Evolutionary conservation across 2,888 invertebrate genomes (phyloP).

Genomic region (Metellina segmentata): DNA sequence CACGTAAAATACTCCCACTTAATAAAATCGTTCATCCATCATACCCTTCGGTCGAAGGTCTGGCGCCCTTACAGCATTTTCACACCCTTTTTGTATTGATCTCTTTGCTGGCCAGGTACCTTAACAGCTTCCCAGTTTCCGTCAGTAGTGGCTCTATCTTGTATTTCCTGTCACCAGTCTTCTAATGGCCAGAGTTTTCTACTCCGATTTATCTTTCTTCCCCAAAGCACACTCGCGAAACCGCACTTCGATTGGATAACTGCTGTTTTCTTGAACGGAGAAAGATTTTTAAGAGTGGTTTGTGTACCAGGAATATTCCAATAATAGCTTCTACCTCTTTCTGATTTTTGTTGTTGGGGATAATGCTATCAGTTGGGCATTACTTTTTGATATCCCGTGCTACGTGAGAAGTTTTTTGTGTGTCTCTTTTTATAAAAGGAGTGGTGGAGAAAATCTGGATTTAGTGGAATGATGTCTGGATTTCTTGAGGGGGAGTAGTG

Average conservation of each 20-base stretch:
- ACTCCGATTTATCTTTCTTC: not conserved
- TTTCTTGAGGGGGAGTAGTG: not conserved
- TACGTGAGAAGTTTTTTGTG: conserved; percentile 39
- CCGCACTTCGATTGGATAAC: conserved; percentile 62
- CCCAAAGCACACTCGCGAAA: conserved; percentile 23
- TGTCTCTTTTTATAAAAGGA: not conserved
- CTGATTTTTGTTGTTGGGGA: not conserved
- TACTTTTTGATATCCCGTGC: conserved; percentile 15
- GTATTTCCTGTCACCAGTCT: conserved; percentile 54
- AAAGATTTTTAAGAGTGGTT: conserved; percentile 55
- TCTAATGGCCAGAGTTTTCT: conserved; percentile 53
- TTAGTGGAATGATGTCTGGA: not conserved
- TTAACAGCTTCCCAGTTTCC: conserved; percentile 30
- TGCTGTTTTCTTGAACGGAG: conserved; percentile 21
- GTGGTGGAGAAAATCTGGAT: not conserved
- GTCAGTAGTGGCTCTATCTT: conserved; percentile 10
- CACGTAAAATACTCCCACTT: conserved; percentile 72
- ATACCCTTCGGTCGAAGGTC: conserved; percentile 56
- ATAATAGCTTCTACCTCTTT: conserved; percentile 21
- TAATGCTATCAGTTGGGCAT: conserved; percentile 38
- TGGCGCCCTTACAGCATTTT: conserved; percentile 52
- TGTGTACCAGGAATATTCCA: conserved; percentile 37
- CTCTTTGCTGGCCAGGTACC: conserved; percentile 43
- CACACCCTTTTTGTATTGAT: conserved; percentile 65
- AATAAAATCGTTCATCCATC: conserved; percentile 69